Evolutionary conservation across 2,113 vertebrate species (phyloP), one percentile per base, ranked within the genome.

Genomic region (Misgurnus mizolepis): DNA sequence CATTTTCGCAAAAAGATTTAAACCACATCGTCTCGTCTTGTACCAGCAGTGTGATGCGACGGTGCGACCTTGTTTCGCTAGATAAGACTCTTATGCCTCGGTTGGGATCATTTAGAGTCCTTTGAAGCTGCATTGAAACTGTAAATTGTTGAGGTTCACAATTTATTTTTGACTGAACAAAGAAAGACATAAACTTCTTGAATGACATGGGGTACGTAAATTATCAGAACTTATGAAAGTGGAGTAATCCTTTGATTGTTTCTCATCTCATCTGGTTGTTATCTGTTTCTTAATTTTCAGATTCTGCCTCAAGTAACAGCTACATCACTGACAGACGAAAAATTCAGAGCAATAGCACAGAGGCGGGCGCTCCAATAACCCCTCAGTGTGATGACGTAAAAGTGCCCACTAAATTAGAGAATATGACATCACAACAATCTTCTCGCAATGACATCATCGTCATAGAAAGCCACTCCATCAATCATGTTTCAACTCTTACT

Each of bases 401-500:
- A 43, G 34, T 50, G 7, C 40, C 47, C 78, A 47, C 34, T 7
- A 17, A 27, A 40, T n/a, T 11, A 14, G 39, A 64, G 34, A 15
- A 40, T 18, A 12, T 17, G 62, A 27, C 43, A n/a, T 27, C 72
- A n/a, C 72, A 64, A 27, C 58, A 75, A 17, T 75, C 76, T 18
- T 67, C 81, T 8, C 4, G 15, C 50, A 39, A 49, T 72, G 67
- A 77, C 27, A 67, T 79, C 40, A 75, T 76, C 0, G 45, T 76
- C 3, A 53, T 68, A 65, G 70, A 80, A 27, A 68, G 75, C 39
- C 43, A 69, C 39, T 67, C 79, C 27, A 58, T 82, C 65, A 79
- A 64, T 81, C 78, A 80, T 56, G 60, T 78, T 55, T 85, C 81
- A 55, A 83, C 75, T 34, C 75, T 83, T 3, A 81, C 65, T 1